Conservation (phyloP, 2,888 invertebrate genomes). For the Suillia variegata region DNA sequence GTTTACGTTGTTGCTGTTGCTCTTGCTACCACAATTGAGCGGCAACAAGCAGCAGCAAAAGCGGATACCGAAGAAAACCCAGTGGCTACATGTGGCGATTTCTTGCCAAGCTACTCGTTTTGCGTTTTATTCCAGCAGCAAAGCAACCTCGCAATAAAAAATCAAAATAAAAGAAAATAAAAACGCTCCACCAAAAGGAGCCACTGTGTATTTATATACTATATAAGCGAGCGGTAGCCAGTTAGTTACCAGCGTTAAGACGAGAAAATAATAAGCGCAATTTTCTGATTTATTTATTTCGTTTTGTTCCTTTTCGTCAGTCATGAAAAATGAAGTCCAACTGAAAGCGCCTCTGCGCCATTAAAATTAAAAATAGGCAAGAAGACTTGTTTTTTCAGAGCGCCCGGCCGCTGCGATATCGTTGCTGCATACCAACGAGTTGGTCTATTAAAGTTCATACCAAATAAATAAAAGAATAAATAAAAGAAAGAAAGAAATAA, state of each 20-base stretch:
- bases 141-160: neutral
- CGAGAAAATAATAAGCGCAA: conserved; percentile 14
- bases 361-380: no score
- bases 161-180: neutral
- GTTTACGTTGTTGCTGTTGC: conserved; percentile 8
- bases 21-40: conserved; percentile 11
- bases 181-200: neutral
- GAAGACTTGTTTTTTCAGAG: no score
- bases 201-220: neutral
- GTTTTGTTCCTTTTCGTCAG: no score
- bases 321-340: no score
- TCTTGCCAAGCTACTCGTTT: conserved; percentile 27
- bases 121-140: neutral
- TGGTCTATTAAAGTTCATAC: no score
- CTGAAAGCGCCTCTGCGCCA: no score
- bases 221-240: no score
- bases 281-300: neutral
- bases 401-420: no score
- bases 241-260: no score
- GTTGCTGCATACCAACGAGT: no score
- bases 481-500: neutral
- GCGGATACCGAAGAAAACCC: conserved; percentile 5
- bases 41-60: neutral
- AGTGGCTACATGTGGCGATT: conserved; percentile 26
- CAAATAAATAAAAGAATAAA: neutral